Evolutionary conservation across 2,113 vertebrate genomes (phyloP).

Genomic region (Romanogobio albipinnatus): DNA sequence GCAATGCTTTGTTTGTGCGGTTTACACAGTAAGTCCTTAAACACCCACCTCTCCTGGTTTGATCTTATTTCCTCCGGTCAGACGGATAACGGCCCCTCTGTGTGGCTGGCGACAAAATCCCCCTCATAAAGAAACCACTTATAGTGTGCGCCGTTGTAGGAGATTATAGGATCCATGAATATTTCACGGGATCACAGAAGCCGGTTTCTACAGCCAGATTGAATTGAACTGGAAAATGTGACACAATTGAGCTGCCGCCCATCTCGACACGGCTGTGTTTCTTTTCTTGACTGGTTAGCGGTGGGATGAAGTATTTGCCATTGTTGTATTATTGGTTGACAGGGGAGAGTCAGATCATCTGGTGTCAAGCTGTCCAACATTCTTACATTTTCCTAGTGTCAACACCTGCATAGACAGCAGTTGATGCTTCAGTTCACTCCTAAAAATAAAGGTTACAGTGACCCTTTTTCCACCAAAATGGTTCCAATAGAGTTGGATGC

Average conservation of each 20-base stretch:
- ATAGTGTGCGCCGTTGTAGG: slow-evolving; percentile 35
- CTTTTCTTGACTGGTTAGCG: background rate
- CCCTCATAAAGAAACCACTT: slow-evolving; percentile 48
- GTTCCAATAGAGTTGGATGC: background rate
- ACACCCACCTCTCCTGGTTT: slow-evolving; percentile 52
- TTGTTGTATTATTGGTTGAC: slow-evolving; percentile 11
- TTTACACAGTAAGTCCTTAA: slow-evolving; percentile 54
- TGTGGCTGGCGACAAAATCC: slow-evolving; percentile 30
- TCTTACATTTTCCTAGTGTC: background rate
- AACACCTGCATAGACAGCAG: background rate
- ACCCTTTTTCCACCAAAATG: background rate
- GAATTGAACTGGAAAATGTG: background rate
- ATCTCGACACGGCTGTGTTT: background rate
- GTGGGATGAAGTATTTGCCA: slow-evolving; percentile 44
- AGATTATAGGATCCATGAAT: background rate
- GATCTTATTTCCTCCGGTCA: slow-evolving; percentile 56
- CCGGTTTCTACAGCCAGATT: background rate
- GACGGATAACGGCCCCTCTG: slow-evolving; percentile 52
- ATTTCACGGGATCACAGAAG: too few relatives aligned
- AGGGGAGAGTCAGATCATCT: slow-evolving; percentile 56
- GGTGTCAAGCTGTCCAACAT: slow-evolving; percentile 55
- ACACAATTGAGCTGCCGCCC: background rate
- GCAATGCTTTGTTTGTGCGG: background rate
- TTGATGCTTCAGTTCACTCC: background rate
- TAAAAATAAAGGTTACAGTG: background rate